Evolutionary conservation across 2,888 invertebrate species (phyloP).

Genomic region (Spodoptera littoralis): DNA sequence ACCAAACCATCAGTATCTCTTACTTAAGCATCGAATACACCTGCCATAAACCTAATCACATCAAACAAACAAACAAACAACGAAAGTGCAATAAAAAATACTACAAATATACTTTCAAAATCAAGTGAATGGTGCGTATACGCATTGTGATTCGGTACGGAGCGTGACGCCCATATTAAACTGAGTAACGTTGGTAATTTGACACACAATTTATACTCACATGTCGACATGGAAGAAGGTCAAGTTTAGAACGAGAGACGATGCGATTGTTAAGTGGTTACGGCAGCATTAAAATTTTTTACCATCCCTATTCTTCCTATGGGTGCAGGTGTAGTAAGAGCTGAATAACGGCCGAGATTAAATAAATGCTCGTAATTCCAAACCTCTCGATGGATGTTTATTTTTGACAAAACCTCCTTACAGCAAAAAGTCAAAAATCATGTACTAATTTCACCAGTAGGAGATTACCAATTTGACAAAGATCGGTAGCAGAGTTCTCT

Average conservation of each 20-base stretch:
- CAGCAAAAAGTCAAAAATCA: no score
- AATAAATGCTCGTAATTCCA: no score
- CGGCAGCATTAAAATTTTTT: no score
- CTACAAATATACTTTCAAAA: conserved; percentile 24
- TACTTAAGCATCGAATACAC: background rate
- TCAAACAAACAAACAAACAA: background rate
- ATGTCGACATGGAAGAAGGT: conserved; percentile 17
- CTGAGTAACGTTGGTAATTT: conserved; percentile 8
- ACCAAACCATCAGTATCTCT: no score
- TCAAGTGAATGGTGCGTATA: conserved; percentile 6
- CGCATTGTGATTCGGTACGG: conserved; percentile 21
- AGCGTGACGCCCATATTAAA: conserved; percentile 29
- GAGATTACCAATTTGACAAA: no score
- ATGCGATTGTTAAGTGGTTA: background rate
- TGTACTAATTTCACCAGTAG: no score
- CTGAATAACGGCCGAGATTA: no score
- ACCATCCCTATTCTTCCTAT: no score
- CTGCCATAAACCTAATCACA: background rate
- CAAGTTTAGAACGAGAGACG: conserved; percentile 29
- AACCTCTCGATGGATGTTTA: no score
- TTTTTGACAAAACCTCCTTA: no score
- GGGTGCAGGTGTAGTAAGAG: no score
- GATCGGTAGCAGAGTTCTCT: no score
- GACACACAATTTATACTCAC: conserved; percentile 29
- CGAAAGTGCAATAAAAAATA: conserved; percentile 14